Percentiles rank a stretch among this genome's conserved stretches.
Conservation (phyloP, 2,797 vertebrate species). For the Sebastes kiyomatsui region DNA sequence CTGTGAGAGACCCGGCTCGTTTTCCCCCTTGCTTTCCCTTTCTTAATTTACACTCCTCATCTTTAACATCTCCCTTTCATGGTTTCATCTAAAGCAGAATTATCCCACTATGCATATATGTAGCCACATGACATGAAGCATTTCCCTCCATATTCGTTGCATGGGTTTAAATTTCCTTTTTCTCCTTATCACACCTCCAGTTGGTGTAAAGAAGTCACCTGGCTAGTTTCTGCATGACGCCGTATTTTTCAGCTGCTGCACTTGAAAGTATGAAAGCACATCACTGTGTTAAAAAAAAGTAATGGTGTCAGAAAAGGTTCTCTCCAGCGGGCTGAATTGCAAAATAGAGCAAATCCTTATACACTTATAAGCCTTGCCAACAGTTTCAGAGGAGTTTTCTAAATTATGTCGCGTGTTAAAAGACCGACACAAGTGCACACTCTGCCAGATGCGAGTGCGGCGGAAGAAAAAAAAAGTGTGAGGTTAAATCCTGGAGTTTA, state of each 20-base stretch:
- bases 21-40: background rate
- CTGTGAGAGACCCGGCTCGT: conserved; percentile 37
- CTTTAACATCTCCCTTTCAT: conserved; percentile 25
- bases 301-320: conserved; percentile 61
- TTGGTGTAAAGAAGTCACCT: conserved; percentile 30
- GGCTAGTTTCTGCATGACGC: conserved; percentile 31
- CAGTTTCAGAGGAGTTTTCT: conserved; percentile 37
- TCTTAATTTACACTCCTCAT: conserved; percentile 27
- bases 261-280: conserved; percentile 48
- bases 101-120: background rate
- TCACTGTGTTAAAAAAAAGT: conserved; percentile 37
- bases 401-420: conserved; percentile 32
- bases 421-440: conserved; percentile 3
- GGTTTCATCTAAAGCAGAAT: conserved; percentile 38
- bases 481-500: conserved; percentile 44
- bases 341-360: conserved; percentile 60
- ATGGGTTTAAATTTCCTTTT: conserved; percentile 9
- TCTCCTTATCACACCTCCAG: conserved; percentile 38
- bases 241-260: conserved; percentile 43
- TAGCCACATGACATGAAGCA: background rate
- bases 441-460: conserved; percentile 34
- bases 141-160: conserved; percentile 3
- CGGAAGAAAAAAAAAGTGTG: background rate
- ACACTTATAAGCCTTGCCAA: conserved; percentile 39
- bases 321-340: conserved; percentile 56